Percentiles rank a stretch among this genome's conserved stretches.
These are phyloP conservation scores for Polydrusus pterygomalis DNA, from an alignment of 2,888 invertebrate genomes.

Conservation along the genomic window DNA sequence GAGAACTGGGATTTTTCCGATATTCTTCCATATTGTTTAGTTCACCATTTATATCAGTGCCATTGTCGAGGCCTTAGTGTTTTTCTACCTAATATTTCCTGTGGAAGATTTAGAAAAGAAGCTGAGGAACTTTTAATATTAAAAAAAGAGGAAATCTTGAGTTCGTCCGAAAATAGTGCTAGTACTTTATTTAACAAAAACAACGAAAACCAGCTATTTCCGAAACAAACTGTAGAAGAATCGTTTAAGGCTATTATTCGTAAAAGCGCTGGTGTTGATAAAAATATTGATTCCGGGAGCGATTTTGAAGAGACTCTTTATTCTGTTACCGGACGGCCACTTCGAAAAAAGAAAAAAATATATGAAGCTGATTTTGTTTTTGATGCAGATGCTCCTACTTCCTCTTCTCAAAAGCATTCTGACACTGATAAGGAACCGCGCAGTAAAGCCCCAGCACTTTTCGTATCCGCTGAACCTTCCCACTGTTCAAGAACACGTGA, in stretches of 20 bases:
- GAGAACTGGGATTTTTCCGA: slow-evolving; percentile 62
- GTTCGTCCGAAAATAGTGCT: neutral
- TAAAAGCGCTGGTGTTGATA: neutral
- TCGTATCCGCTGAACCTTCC: neutral
- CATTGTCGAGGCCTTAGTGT: slow-evolving; percentile 75
- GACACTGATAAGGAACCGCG: neutral
- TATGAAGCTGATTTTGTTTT: slow-evolving; percentile 27
- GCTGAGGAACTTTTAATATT: neutral
- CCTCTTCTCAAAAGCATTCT: neutral
- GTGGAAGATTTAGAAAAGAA: neutral
- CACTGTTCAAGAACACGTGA: slow-evolving; percentile 47
- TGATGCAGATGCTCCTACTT: neutral
- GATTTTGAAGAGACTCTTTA: slow-evolving; percentile 12
- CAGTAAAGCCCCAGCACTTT: neutral
- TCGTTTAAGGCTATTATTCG: slow-evolving; percentile 28
- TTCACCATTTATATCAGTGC: slow-evolving; percentile 80
- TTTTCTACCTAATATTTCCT: neutral
- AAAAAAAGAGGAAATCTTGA: neutral
- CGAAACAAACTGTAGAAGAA: slow-evolving; percentile 24
- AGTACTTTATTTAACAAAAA: neutral
- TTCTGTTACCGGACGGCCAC: slow-evolving; percentile 25
- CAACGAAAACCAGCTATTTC: neutral
- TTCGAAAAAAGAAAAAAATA: slow-evolving; percentile 28
- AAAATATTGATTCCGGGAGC: slow-evolving; percentile 1
- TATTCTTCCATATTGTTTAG: slow-evolving; percentile 79